These are phyloP conservation scores for Lagodon rhomboides DNA, from an alignment of 2,797 vertebrate genomes.

Conservation along the genomic window DNA sequence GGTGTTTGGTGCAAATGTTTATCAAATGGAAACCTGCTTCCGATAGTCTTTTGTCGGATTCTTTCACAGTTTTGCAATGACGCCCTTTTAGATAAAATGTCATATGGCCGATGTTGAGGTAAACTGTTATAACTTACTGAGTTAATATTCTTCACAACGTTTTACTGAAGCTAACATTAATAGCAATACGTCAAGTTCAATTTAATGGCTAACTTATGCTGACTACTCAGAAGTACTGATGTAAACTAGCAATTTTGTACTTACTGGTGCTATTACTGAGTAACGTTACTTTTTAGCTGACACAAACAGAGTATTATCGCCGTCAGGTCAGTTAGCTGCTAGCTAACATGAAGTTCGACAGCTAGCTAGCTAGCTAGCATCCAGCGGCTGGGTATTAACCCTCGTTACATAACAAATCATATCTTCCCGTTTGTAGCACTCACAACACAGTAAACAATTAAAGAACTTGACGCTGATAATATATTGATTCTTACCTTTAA, in stretches of 20 bases:
- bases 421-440: neutral
- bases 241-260: neutral
- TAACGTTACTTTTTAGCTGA: neutral
- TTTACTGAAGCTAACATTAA: neutral
- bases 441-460: neutral
- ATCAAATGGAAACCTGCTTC: neutral
- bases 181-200: neutral
- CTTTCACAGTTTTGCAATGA: neutral
- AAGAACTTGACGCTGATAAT: rapidly evolving
- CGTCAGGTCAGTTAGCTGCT: neutral
- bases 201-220: neutral
- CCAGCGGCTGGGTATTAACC: neutral
- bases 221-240: neutral
- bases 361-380: conserved; percentile 49
- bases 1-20: neutral
- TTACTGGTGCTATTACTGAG: neutral
- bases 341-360: conserved; percentile 31
- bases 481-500: conserved; percentile 46
- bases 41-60: neutral
- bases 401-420: conserved; percentile 49
- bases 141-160: neutral
- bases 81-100: neutral
- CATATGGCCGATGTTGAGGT: neutral
- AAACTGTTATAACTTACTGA: neutral
- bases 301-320: neutral